These are phyloP conservation scores for Callimico goeldii DNA, from an alignment of 2,797 vertebrate species.

Conservation along the genomic window DNA sequence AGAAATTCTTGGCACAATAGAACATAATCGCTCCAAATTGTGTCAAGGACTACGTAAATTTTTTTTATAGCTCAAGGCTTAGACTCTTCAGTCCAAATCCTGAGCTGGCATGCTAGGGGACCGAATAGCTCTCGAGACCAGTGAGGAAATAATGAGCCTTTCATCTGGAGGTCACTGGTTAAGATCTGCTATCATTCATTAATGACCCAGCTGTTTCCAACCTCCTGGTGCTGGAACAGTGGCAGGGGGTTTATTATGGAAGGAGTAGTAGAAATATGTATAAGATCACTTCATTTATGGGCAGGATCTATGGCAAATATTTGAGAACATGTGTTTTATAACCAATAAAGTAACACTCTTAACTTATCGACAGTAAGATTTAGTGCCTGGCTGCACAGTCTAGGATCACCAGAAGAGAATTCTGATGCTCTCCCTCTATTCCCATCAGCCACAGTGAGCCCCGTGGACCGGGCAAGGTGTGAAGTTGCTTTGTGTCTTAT, in stretches of 20 bases:
- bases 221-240: slow-evolving; percentile 57
- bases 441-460: neutral
- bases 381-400: neutral
- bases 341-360: slow-evolving; percentile 60
- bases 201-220: slow-evolving; percentile 63
- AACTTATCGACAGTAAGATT: slow-evolving; percentile 44
- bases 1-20: slow-evolving; percentile 77
- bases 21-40: slow-evolving; percentile 74
- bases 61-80: slow-evolving; percentile 74
- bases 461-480: neutral
- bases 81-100: slow-evolving; percentile 62
- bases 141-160: slow-evolving; percentile 73
- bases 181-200: slow-evolving; percentile 64
- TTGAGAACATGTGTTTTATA: slow-evolving; percentile 66
- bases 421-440: neutral
- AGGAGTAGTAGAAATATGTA: slow-evolving; percentile 66
- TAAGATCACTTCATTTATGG: slow-evolving; percentile 66
- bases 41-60: slow-evolving; percentile 73
- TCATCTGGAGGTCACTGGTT: slow-evolving; percentile 68
- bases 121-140: slow-evolving; percentile 61
- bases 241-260: slow-evolving; percentile 51
- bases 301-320: slow-evolving; percentile 53
- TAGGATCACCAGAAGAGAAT: neutral
- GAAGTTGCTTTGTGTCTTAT: neutral
- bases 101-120: neutral